Base-by-base conservation (phyloP, 64 coral and sea anemone species). In the Montipora foliosa region DNA sequence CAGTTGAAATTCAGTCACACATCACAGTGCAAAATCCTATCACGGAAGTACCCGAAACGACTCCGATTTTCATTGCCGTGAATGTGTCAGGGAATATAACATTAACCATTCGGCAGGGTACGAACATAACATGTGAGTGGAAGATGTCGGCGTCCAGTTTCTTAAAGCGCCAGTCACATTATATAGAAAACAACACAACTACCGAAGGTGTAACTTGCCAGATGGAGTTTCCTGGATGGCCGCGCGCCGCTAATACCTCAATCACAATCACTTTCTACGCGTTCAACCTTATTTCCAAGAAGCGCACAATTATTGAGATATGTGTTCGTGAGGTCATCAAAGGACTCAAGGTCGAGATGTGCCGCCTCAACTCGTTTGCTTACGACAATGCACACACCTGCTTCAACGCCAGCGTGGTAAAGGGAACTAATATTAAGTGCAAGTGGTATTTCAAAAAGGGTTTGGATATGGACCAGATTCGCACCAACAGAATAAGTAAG, bases 51-150 rank as follows among this genome's bases (percentile, higher is more conserved):
- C 3, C 11, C 4, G 7, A 8, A 5, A 9, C 13, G 4, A 4
- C 19, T 55, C 11, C 47, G 24, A 4, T 19, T 7, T 92, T 47
- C 19, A 77, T 92, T 74, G 55, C 73, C 0, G 80, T 92, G 1
- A 85, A 92, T 19, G 19, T 25, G 57, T 85, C 68, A 16, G 58
- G 47, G 72, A 37, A 12, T 0, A 8, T 92, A 16, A 67, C 13
- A 3, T 20, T 44, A 8, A 62, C 5, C 8, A 72, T 83, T 46
- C 6, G 1, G 20, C 1, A 67, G 1, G 90, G 90, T 8, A 92
- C 90, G 47, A 92, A 92, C 22, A 49, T 92, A 13, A 62, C 90
- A 13, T 92, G 79, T 76, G 71, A 58, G 16, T 78, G 81, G 70
- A 62, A 67, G 49, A 59, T 86, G 66, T 37, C 68, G 19, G 22